Percentiles rank a stretch among this genome's conserved stretches.
Conservation (phyloP, 2,888 invertebrate genomes). For the Noctua janthina region DNA sequence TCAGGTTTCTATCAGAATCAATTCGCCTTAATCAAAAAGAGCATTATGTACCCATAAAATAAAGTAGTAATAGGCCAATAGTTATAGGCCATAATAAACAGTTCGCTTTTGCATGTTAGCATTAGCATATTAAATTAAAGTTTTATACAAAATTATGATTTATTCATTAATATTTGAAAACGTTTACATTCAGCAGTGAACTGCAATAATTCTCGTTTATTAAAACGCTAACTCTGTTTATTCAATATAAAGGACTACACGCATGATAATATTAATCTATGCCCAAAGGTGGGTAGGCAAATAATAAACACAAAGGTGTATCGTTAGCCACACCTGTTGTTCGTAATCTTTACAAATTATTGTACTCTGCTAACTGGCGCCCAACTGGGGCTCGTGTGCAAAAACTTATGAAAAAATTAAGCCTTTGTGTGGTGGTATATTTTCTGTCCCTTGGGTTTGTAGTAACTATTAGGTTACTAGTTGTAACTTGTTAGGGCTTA, state of each 20-base stretch:
- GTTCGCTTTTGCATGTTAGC: neutral
- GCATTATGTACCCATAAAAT: neutral
- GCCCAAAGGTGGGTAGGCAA: slow-evolving; percentile 55
- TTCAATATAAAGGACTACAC: slow-evolving; percentile 16
- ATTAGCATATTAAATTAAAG: neutral
- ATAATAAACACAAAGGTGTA: slow-evolving; percentile 62
- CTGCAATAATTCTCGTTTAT: neutral
- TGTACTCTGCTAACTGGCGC: slow-evolving; percentile 55
- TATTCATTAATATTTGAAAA: neutral
- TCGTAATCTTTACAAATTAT: slow-evolving; percentile 70
- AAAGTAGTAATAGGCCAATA: neutral
- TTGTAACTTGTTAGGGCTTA: slow-evolving; percentile 10
- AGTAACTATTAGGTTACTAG: slow-evolving; percentile 8
- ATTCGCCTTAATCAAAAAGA: neutral
- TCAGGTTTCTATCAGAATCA: too few species aligned
- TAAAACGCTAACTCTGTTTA: slow-evolving; percentile 11
- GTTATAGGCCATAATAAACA: neutral
- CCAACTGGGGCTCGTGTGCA: slow-evolving; percentile 42
- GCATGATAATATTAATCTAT: slow-evolving; percentile 53
- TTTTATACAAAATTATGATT: neutral
- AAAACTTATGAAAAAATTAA: slow-evolving; percentile 46
- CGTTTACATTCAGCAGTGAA: neutral
- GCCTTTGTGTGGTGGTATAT: neutral
- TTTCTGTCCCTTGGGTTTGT: slow-evolving; percentile 13
- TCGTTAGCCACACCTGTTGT: slow-evolving; percentile 67